These are phyloP conservation scores for Tonatia bakeri DNA, from an alignment of 2,113 vertebrate genomes.

Conservation along the genomic window DNA sequence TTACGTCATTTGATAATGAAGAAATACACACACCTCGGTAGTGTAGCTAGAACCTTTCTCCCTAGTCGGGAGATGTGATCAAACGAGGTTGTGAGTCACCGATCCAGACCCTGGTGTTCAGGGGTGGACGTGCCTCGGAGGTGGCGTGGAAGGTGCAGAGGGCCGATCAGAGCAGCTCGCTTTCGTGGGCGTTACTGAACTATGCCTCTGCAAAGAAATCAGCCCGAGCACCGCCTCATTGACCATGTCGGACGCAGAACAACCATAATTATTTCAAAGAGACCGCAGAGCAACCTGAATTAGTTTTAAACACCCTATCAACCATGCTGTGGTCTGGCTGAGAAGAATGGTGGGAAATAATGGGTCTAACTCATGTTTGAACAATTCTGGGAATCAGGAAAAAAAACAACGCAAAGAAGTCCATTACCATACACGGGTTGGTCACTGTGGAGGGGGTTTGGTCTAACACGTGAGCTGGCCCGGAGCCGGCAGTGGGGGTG, in stretches of 20 bases:
- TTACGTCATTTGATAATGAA: neutral
- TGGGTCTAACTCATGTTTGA: neutral
- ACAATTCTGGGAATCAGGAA: neutral
- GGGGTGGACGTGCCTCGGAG: neutral
- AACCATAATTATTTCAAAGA: neutral
- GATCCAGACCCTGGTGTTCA: neutral
- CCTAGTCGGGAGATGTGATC: neutral
- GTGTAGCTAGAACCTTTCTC: neutral
- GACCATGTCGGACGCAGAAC: neutral
- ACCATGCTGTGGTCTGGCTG: neutral
- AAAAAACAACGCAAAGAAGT: neutral
- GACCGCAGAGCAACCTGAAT: neutral
- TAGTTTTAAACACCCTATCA: neutral
- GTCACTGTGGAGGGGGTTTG: neutral
- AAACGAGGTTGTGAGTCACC: neutral
- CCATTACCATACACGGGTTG: neutral
- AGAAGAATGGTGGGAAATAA: neutral
- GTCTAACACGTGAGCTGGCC: neutral
- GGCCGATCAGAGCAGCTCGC: neutral
- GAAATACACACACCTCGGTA: neutral
- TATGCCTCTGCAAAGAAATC: neutral
- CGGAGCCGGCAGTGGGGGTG: no score
- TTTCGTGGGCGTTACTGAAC: no score
- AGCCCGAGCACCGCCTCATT: neutral
- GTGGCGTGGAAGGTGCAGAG: no score